Evolutionary conservation across 2,888 invertebrate genomes (phyloP), one percentile per base, ranked within the genome.

Genomic region (Eilema griseolum): DNA sequence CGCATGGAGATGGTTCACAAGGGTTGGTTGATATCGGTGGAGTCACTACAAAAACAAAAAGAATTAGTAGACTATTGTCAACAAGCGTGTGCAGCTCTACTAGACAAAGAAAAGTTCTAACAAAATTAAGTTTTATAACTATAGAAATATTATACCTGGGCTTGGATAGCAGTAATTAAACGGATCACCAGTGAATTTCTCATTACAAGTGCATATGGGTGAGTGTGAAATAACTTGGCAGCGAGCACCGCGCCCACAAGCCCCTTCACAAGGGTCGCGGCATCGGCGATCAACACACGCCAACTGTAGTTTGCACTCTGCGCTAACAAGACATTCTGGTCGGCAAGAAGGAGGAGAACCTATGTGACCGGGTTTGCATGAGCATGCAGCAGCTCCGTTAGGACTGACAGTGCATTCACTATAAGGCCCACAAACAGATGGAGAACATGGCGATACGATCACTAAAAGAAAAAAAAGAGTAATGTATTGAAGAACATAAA

Each of bases 341-440:
- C 97, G 95, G 86, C 97, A 98, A 73, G 96, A 96, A 7, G 98
- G 96, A 5, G 98, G 97, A 74, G 97, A 96, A 20, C 98, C 98
- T 66, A 97, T 96, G 82, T 97, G 97, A 64, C 97, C 97, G 2
- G 96, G 93, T 59, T 96, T 95, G 86, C 98, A 98, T 10, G 96
- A 96, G 86, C 98, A 98, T 69, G 96, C 94, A 28, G 97, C 97
- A 74, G 97, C 95, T 65, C 95, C 95, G 62, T 90, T 93, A 10
- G 88, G 72, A 72, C 92, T 94, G 20, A 95, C 93, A 73, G 92
- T 89, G 84, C 97, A 97, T 81, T 96, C 93, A 60, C 97, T 97
- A 85, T 97, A 97, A 14, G 97, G 96, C 8, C 97, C 98, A 86
- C 98, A 98, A 0, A 98, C 98, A 65, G 97, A 97, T 64, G 97